Evolutionary conservation across 2,797 vertebrate genomes (phyloP).

Genomic region (Pachyuromys duprasi): DNA sequence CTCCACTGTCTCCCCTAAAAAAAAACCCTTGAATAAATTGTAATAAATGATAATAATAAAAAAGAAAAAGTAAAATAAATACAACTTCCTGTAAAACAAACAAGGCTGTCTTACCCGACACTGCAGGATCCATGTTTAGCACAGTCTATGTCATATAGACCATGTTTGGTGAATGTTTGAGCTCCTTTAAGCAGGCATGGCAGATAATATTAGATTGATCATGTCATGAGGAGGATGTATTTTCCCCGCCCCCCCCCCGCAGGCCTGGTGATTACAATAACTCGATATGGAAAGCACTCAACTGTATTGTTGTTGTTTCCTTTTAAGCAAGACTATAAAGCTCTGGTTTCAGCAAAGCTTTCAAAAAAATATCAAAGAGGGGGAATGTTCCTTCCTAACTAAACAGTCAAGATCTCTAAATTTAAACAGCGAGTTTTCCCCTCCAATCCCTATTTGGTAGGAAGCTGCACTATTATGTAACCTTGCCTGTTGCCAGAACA

Average conservation of each 20-base stretch:
- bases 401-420: conserved; percentile 68
- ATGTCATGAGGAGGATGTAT: neutral
- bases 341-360: conserved; percentile 10
- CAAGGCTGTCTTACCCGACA: neutral
- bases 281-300: neutral
- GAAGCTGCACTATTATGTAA: conserved; percentile 37
- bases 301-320: conserved; percentile 3
- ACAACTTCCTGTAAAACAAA: too few species aligned
- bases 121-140: neutral
- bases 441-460: conserved; percentile 17
- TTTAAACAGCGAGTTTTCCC: conserved; percentile 42
- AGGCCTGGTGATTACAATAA: neutral
- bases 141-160: fast-evolving
- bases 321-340: conserved; percentile 30
- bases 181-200: neutral
- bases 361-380: neutral
- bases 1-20: too few species aligned
- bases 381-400: conserved; percentile 21
- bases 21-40: too few species aligned
- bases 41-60: too few species aligned
- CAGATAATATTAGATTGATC: neutral
- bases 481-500: conserved; percentile 52
- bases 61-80: too few species aligned
- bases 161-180: neutral
- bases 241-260: neutral